Evolutionary conservation across 2,797 vertebrate genomes (phyloP), one percentile per base, ranked within the genome.

Genomic region (Hippopotamyrus pictus): DNA sequence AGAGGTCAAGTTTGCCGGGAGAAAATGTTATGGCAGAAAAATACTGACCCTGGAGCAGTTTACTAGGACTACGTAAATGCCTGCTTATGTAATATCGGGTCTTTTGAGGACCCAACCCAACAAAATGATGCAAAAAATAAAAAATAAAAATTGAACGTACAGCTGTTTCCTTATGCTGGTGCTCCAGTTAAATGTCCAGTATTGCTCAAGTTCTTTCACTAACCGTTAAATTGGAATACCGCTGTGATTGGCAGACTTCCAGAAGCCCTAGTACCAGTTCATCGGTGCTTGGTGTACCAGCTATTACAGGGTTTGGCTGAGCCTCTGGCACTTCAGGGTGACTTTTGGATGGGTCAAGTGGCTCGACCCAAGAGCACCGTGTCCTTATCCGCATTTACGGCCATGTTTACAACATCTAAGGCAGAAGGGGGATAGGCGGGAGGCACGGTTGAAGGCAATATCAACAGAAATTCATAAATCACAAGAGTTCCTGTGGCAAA

Each of bases 21-120:
- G 76, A 92, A 92, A 90, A 90, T 69, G 50, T 86, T 91, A 89
- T 48, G 76, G 82, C 89, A 91, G 59, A 90, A 91, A 92, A 91
- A 91, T 89, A 91, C 83, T 86, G 79, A 88, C 90, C 89, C 85
- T 79, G 59, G 87, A 3, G 69, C 90, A 90, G 51, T 41, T 65
- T 57, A 29, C 89, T 89, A 54, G 62, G 87, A 57, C 88, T 83
- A 89, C 85, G 85, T 53, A 54, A 69, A 90, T 90, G 88, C 65
- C 57, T 44, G 0, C 41, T 91, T 90, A 88, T 85, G 90, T 88
- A 92, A 92, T 73, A 57, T 46, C 5, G 19, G 57, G 54, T 91
- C 89, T 89, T 89, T 62, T 37, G 88, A 87, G 88, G 89, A 89
- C 88, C 86, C 88, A 90, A 69, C 88, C 84, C 53, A 62, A 65